phyloP scores from a whole-genome alignment of 2,797 vertebrate genomes.

The Poeciliopsis turneri region DNA sequence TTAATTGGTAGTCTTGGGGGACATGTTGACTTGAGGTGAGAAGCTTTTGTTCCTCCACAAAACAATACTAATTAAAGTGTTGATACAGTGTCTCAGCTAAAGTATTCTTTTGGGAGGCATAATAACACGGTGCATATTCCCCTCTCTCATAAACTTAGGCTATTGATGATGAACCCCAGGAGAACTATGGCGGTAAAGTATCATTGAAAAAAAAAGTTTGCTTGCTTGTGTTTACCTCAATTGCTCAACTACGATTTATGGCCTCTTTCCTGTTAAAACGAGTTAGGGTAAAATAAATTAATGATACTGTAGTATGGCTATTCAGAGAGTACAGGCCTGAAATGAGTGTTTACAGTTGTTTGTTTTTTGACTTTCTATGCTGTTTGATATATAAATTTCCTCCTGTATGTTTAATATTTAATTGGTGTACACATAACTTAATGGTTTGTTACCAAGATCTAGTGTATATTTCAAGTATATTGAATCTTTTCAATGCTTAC shows the following conservation, averaged over 20 bases:
- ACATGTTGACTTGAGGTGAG: conserved; percentile 66
- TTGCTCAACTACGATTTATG: conserved; percentile 31
- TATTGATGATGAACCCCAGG: conserved; percentile 53
- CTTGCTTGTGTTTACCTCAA: conserved; percentile 17
- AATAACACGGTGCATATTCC: conserved; percentile 48
- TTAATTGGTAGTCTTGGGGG: conserved; percentile 68
- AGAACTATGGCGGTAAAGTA: conserved; percentile 37
- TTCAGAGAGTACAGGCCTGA: background rate
- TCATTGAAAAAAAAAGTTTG: conserved; percentile 17
- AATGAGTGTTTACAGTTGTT: background rate
- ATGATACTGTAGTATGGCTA: background rate
- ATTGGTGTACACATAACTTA: background rate
- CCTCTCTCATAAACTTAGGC: conserved; percentile 45
- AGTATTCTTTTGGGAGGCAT: conserved; percentile 57
- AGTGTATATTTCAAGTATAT: background rate
- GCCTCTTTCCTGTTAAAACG: background rate
- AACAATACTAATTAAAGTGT: conserved; percentile 74
- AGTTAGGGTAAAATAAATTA: background rate
- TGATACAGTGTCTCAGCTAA: conserved; percentile 63
- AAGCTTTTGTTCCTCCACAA: conserved; percentile 62
- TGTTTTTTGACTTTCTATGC: too few species aligned
- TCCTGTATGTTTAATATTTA: too few species aligned
- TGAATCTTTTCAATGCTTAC: background rate
- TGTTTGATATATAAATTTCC: too few species aligned
- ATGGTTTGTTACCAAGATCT: background rate